Evolutionary conservation across 2,797 vertebrate species (phyloP), one percentile per base, ranked within the genome.

Genomic region (Acrossocheilus fasciatus): DNA sequence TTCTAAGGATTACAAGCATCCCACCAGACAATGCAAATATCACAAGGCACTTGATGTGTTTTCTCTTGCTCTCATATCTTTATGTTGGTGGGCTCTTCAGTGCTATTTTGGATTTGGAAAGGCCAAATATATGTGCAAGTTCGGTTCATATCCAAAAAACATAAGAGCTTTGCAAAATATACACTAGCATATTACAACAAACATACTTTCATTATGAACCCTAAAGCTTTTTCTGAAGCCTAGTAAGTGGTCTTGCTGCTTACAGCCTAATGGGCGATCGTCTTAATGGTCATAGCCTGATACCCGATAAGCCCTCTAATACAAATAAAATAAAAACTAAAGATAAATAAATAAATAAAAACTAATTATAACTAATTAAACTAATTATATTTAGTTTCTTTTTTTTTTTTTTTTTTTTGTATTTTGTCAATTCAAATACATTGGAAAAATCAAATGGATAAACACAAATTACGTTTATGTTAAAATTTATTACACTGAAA

Each of bases 41-140:
- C 20, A 72, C 18, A 62, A 62, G 23, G 15, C 54, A n/a, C 79
- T 66, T 82, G 26, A 9, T 57, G 39, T 76, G 62, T 41, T 80
- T 88, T 79, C n/a, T 30, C 54, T 70, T 82, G 39, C 73, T 74
- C 45, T 36, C 45, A 36, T 86, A 45, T 81, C 45, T 73, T 50
- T 70, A 62, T 59, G 70, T 84, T 59, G 79, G 75, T 39, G 14
- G 62, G 70, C 50, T 69, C 17, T 39, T 43, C 9, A 59, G 34
- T 86, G 77, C 78, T 89, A 80, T 87, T 89, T 87, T 85, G 23
- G 74, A 70, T 39, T 59, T 45, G 30, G 59, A 82, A 82, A 82
- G 9, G 36, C 6, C 30, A 66, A 34, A 66, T 64, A 64, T 54
- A 54, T 81, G 39, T 50, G 43, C 20, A 66, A 14, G 26, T n/a